Evolutionary conservation across 2,113 vertebrate genomes (phyloP).

Genomic region (Pelusios castaneus): DNA sequence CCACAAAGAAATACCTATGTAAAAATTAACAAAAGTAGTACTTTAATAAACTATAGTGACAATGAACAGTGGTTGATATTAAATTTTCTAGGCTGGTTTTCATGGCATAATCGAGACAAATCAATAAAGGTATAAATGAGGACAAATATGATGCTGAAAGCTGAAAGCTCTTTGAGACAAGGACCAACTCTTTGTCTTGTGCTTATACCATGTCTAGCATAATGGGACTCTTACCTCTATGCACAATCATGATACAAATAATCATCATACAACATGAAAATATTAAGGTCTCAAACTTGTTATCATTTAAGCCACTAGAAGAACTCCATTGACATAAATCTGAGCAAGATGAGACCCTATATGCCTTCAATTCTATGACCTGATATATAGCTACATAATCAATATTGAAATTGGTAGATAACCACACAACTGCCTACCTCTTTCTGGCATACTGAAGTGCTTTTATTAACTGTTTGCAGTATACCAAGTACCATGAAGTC

Average conservation of each 20-base stretch:
- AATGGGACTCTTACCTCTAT: not conserved
- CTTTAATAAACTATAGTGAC: not conserved
- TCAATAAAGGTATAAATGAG: not conserved
- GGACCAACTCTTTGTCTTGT: not conserved
- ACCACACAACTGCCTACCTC: not conserved
- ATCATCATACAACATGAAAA: too few species aligned
- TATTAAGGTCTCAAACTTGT: too few species aligned
- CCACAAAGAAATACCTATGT: slow-evolving; percentile 94
- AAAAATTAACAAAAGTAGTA: not conserved
- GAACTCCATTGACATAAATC: too few species aligned
- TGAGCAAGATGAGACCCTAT: too few species aligned
- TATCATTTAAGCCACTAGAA: too few species aligned
- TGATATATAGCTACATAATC: too few species aligned
- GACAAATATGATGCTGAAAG: not conserved
- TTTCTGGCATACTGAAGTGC: not conserved
- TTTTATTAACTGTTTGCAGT: not conserved
- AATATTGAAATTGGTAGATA: too few species aligned
- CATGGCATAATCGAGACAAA: not conserved
- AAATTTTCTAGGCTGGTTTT: rapidly evolving
- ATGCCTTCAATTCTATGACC: too few species aligned
- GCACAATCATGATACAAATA: not conserved
- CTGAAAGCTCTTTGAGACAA: not conserved
- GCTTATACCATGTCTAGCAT: not conserved
- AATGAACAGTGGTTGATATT: rapidly evolving
- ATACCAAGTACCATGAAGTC: not conserved